Conservation (phyloP, 2,113 vertebrate species). For the Casuarius casuarius region DNA sequence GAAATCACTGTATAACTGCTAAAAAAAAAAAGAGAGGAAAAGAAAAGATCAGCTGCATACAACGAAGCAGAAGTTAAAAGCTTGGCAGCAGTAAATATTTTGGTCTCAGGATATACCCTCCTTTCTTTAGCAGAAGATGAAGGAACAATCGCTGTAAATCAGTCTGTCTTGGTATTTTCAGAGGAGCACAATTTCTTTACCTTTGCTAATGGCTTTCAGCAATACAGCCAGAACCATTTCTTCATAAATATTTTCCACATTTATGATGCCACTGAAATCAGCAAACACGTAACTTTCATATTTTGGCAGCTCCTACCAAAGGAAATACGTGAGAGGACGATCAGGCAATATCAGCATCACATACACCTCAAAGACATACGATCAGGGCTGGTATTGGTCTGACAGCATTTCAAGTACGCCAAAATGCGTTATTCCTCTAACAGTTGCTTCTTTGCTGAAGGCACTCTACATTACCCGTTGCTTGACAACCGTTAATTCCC, state of each 20-base stretch:
- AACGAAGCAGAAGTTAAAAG: neutral
- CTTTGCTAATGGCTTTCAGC: slow-evolving; percentile 19
- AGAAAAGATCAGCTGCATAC: neutral
- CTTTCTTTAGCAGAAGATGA: neutral
- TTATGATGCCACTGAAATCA: slow-evolving; percentile 24
- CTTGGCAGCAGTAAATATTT: neutral
- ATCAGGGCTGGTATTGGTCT: neutral
- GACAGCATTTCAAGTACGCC: no score
- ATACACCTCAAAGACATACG: neutral
- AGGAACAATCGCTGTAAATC: neutral
- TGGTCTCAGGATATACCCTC: neutral
- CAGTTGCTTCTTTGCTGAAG: no score
- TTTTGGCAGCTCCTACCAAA: slow-evolving; percentile 16
- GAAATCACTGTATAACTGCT: neutral
- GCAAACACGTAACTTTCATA: slow-evolving; percentile 13
- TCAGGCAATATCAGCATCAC: neutral
- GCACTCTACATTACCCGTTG: neutral
- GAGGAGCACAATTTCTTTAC: neutral
- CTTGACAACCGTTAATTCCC: neutral
- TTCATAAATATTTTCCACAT: slow-evolving; percentile 1
- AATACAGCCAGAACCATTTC: slow-evolving; percentile 29
- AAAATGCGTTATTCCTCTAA: neutral
- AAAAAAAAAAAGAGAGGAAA: neutral
- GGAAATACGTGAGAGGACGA: neutral
- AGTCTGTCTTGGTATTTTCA: neutral